Evolutionary conservation across 2,888 invertebrate species (phyloP), one percentile per base, ranked within the genome.

Genomic region (Graphium colonna): DNA sequence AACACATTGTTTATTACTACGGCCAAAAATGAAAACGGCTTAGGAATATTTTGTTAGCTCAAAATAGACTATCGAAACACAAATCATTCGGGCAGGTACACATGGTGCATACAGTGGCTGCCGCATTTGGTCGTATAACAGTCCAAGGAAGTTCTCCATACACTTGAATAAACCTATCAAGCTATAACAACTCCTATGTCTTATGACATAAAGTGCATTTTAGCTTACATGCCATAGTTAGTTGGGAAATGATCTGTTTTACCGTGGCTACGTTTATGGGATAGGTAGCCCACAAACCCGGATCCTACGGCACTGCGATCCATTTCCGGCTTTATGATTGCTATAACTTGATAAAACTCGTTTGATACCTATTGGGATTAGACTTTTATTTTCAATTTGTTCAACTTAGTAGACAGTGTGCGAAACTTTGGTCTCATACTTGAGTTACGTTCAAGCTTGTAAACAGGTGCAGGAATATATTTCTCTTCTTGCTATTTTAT

Each of bases 341-440:
- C 51, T 36, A 49, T 55, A 51, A 48, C 40, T 57, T 10, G 36
- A 57, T 55, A 43, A 52, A 54, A 50, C 48, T n/a, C n/a, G n/a
- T n/a, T n/a, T n/a, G n/a, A n/a, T 33, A 47, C 26, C n/a, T 46
- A 33, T 41, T 33, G 21, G n/a, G n/a, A n/a, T n/a, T n/a, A n/a
- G n/a, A n/a, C n/a, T n/a, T n/a, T n/a, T 36, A 12, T 58, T 51
- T 42, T 56, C 60, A 38, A 67, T 71, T 1, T 63, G 65, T n/a
- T 66, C 64, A 43, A 70, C 66, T 49, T 73, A 68, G 42, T 71
- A 92, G 58, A 91, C 90, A 0, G 92, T 92, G 64, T 93, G 93
- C 0, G 93, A 92, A 0, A 91, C 91, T 69, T 93, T 92, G 0
- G 92, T 91, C 57, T 92, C 91, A 63, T 93, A 93, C 9, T 89